Evolutionary conservation across 2,113 vertebrate genomes (phyloP).

Genomic region (Delphinus delphis): DNA sequence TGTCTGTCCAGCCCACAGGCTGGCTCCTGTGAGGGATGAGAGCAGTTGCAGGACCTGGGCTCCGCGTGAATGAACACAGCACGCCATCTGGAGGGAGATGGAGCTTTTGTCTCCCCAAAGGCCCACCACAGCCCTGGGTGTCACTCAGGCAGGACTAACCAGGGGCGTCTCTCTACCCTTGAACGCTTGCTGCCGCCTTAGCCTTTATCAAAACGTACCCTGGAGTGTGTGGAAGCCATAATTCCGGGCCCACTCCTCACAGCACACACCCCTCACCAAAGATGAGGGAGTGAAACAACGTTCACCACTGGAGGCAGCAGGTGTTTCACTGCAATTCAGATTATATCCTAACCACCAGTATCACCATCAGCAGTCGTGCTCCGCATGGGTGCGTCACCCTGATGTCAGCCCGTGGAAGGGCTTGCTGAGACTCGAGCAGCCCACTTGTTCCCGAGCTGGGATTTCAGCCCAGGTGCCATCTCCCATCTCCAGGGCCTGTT

Average conservation of each 20-base stretch:
- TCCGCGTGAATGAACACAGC: fast-evolving
- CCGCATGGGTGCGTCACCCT: too few species aligned
- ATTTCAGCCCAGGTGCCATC: neutral
- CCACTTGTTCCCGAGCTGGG: fast-evolving
- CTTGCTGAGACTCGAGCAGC: neutral
- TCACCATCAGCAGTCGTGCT: fast-evolving
- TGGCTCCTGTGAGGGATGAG: neutral
- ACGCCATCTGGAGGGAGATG: fast-evolving
- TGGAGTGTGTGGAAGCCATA: fast-evolving
- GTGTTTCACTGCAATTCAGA: fast-evolving
- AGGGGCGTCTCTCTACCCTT: neutral
- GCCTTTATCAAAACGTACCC: neutral
- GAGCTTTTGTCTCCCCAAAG: neutral
- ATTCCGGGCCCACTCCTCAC: fast-evolving
- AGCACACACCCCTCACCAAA: fast-evolving
- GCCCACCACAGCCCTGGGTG: neutral
- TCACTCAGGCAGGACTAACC: neutral
- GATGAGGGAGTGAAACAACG: fast-evolving
- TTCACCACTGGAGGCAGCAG: neutral
- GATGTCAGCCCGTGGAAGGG: fast-evolving
- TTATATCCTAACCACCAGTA: too few species aligned
- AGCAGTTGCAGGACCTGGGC: fast-evolving
- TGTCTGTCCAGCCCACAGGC: neutral
- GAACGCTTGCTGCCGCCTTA: neutral
- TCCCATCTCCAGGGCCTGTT: neutral